phyloP scores from a whole-genome alignment of 2,113 vertebrate species.

The Carassius gibelio region DNA sequence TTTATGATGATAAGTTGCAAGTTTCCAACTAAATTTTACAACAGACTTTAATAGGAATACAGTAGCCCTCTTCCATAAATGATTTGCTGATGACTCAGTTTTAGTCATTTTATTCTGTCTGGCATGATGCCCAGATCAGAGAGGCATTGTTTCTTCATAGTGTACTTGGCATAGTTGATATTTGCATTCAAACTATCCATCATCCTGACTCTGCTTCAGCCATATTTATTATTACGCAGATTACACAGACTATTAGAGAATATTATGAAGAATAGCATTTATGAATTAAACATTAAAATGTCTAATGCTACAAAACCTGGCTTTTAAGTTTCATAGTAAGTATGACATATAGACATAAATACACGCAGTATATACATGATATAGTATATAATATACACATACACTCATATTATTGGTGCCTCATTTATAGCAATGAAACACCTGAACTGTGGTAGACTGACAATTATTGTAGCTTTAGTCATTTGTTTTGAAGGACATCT shows the following conservation, averaged over 20 bases:
- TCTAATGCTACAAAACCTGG: not conserved
- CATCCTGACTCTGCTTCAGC: not conserved
- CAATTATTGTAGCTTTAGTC: not conserved
- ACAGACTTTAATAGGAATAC: constrained; percentile 37
- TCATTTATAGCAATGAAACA: not conserved
- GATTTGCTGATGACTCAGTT: constrained; percentile 43
- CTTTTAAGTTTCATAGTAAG: not conserved
- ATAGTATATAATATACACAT: not conserved
- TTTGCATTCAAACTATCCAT: constrained; percentile 9
- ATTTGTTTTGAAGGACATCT: not conserved
- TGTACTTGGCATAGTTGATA: constrained; percentile 26
- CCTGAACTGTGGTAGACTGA: not conserved
- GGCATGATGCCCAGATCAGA: constrained; percentile 16
- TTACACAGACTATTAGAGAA: not conserved
- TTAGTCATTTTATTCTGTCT: constrained; percentile 11
- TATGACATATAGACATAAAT: not conserved
- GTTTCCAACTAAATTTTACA: constrained; percentile 28
- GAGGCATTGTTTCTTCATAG: constrained; percentile 31
- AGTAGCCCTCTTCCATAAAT: constrained; percentile 25
- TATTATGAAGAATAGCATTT: not conserved
- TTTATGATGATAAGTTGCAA: constrained; percentile 33
- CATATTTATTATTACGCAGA: constrained; percentile 28
- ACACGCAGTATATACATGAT: not conserved
- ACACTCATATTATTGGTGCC: not conserved
- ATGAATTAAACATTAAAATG: not conserved